Evolutionary conservation across 2,113 vertebrate genomes (phyloP).

Genomic region (Eurystomus gularis): DNA sequence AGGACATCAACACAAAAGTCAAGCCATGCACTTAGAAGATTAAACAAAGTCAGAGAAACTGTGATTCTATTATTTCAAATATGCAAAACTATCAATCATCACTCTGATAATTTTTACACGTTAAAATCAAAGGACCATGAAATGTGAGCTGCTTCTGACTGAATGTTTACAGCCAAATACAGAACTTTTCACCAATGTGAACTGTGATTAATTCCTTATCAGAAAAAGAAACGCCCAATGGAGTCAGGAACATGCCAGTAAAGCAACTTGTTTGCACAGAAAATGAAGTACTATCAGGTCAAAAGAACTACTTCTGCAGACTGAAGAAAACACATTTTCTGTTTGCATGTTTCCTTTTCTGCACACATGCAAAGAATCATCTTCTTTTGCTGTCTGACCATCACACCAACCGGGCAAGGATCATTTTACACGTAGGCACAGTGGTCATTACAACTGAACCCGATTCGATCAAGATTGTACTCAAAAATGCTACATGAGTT

Average conservation of each 20-base stretch:
- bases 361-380: background rate
- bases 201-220: background rate
- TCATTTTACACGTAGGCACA: background rate
- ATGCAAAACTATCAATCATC: background rate
- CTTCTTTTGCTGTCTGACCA: background rate
- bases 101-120: background rate
- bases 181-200: background rate
- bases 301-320: background rate
- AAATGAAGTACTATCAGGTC: background rate
- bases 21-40: background rate
- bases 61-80: background rate
- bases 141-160: background rate
- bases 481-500: background rate
- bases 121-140: background rate
- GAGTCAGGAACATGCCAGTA: background rate
- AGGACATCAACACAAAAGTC: background rate
- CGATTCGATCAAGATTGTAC: fast-evolving
- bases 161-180: background rate
- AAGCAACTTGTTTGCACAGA: background rate
- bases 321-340: background rate
- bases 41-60: background rate
- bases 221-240: background rate
- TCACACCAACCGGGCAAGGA: background rate
- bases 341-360: background rate
- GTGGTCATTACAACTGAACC: fast-evolving